A percentile compares a stretch with the other conserved stretches of the same genome.
phyloP scores from a whole-genome alignment of 2,888 invertebrate species.

The Dendrolimus houi region DNA sequence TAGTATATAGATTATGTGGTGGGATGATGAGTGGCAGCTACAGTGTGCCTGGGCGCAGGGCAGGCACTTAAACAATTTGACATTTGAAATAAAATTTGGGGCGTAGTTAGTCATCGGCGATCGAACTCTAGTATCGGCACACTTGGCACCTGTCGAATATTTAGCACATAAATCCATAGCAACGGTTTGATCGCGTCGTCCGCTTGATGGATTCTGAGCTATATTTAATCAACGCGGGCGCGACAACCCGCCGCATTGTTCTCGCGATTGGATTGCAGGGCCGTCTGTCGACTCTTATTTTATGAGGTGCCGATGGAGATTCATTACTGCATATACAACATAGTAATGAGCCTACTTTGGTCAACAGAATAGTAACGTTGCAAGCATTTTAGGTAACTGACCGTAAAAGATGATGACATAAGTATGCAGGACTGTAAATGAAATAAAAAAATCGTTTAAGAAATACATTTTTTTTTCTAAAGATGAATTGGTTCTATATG shows the following conservation, averaged over 20 bases:
- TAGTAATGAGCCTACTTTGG: neutral
- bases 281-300: conserved; percentile 50
- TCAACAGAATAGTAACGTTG: neutral
- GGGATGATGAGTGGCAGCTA: neutral
- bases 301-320: conserved; percentile 45
- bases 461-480: too few species aligned
- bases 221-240: conserved; percentile 68
- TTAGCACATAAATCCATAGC: conserved; percentile 75
- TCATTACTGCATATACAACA: conserved; percentile 20
- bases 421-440: too few species aligned
- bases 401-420: too few species aligned
- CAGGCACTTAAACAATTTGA: conserved; percentile 72
- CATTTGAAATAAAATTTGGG: conserved; percentile 74
- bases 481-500: too few species aligned
- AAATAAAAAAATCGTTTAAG: too few species aligned
- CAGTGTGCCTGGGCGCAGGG: conserved; percentile 27
- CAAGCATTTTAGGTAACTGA: too few species aligned
- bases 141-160: conserved; percentile 78
- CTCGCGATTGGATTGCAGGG: conserved; percentile 56
- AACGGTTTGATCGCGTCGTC: conserved; percentile 57
- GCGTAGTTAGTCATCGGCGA: conserved; percentile 73
- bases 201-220: conserved; percentile 71
- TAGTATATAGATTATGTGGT: neutral
- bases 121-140: conserved; percentile 72
- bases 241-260: conserved; percentile 66